These are phyloP conservation scores for Eristalis tenax DNA, from an alignment of 2,888 invertebrate genomes.

Conservation along the genomic window DNA sequence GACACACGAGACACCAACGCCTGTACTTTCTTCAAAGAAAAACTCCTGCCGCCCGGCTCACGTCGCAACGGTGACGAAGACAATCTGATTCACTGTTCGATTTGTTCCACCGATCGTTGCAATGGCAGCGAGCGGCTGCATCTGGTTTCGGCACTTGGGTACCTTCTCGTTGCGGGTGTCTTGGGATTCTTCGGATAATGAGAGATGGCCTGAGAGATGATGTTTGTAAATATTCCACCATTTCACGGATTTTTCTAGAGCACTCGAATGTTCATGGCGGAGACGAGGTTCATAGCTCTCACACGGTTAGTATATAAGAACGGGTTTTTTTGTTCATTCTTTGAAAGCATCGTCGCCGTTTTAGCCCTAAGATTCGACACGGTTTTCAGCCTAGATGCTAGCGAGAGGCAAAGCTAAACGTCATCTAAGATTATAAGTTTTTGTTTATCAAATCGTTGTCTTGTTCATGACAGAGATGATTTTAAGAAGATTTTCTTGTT, in stretches of 20 bases:
- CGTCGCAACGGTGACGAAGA: conserved; percentile 70
- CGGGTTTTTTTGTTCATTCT: neutral
- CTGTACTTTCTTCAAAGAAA: conserved; percentile 77
- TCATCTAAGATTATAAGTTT: neutral
- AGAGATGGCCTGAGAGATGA: neutral
- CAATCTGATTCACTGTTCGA: conserved; percentile 78
- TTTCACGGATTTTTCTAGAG: conserved; percentile 1
- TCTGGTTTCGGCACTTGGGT: conserved; percentile 15
- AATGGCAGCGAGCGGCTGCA: conserved; percentile 75
- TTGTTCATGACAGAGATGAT: conserved; percentile 1
- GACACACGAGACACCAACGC: conserved; percentile 79
- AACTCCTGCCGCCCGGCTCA: conserved; percentile 72
- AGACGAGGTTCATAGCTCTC: neutral
- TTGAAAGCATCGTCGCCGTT: neutral
- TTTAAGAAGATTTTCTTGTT: neutral
- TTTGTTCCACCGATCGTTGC: conserved; percentile 78
- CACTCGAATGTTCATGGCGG: neutral
- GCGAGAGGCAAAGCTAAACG: neutral
- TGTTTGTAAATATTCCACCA: conserved; percentile 51
- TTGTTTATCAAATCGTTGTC: neutral
- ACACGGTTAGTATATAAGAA: neutral
- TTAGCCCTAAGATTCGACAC: neutral
- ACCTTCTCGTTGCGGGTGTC: conserved; percentile 33
- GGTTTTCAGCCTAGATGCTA: neutral
- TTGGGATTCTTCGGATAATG: conserved; percentile 59